phyloP scores from a whole-genome alignment of 2,113 vertebrate genomes.

The Plecotus auritus region DNA sequence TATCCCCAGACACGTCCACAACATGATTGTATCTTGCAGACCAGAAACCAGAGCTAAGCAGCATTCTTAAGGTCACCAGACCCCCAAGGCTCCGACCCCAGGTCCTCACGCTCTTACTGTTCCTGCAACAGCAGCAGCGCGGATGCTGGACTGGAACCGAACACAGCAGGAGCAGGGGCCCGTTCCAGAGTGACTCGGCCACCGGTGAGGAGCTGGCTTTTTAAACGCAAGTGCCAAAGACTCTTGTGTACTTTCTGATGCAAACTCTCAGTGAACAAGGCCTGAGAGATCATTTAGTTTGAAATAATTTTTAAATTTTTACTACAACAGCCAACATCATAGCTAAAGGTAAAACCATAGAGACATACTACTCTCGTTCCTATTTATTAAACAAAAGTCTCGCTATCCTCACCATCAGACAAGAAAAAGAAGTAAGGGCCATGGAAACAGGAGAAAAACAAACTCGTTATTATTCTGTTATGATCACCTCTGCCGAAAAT shows the following conservation, averaged over 20 bases:
- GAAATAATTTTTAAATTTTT: background rate
- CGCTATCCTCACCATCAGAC: background rate
- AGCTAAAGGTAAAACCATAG: background rate
- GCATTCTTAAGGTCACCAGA: background rate
- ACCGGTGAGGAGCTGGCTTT: background rate
- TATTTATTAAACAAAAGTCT: background rate
- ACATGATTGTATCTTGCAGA: background rate
- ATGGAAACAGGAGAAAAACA: background rate
- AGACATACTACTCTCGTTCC: background rate
- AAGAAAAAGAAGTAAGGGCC: background rate
- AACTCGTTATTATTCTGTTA: background rate
- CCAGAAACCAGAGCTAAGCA: background rate
- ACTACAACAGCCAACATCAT: background rate
- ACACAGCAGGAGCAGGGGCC: too few relatives aligned
- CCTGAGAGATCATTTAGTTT: background rate
- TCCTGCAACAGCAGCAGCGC: background rate
- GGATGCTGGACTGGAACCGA: background rate
- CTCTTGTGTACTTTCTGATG: background rate
- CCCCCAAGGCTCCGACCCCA: background rate
- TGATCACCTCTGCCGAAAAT: background rate
- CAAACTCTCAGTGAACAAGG: background rate
- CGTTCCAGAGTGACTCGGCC: too few relatives aligned
- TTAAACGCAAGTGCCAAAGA: background rate
- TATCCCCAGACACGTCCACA: background rate
- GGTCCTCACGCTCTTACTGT: background rate